Conservation (phyloP, 2,797 vertebrate species). For the Pogoniulus pusillus region DNA sequence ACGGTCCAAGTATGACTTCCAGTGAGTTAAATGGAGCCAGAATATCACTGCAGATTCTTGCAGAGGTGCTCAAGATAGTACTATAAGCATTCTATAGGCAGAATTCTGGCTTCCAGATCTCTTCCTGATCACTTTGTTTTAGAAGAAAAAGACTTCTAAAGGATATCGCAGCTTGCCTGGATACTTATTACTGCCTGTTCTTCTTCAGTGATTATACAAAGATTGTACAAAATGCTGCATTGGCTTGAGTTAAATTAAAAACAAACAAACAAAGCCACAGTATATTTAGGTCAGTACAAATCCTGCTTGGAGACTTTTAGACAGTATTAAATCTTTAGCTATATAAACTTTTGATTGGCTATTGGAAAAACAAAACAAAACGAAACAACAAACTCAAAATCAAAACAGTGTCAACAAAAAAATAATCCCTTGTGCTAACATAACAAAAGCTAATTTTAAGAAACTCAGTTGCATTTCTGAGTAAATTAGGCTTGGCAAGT, state of each 20-base stretch:
- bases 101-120: background rate
- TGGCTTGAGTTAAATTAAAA: slow-evolving; percentile 21
- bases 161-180: slow-evolving; percentile 32
- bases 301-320: slow-evolving; percentile 29
- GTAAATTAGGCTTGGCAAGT: background rate
- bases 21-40: background rate
- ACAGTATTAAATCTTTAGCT: slow-evolving; percentile 47
- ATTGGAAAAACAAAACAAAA: background rate
- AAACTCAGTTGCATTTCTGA: background rate
- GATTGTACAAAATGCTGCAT: slow-evolving; percentile 36
- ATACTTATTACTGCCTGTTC: slow-evolving; percentile 32
- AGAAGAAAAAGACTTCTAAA: slow-evolving; percentile 19
- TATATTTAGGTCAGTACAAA: slow-evolving; percentile 62
- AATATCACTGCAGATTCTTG: background rate
- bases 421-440: background rate
- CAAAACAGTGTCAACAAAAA: background rate
- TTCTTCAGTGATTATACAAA: slow-evolving; percentile 50
- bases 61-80: background rate
- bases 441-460: background rate
- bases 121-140: background rate
- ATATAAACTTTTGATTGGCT: slow-evolving; percentile 4
- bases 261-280: background rate
- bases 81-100: background rate
- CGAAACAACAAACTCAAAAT: background rate
- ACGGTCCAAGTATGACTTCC: background rate